Evolutionary conservation across 2,888 invertebrate species (phyloP).

Genomic region (Mimachlamys varia): DNA sequence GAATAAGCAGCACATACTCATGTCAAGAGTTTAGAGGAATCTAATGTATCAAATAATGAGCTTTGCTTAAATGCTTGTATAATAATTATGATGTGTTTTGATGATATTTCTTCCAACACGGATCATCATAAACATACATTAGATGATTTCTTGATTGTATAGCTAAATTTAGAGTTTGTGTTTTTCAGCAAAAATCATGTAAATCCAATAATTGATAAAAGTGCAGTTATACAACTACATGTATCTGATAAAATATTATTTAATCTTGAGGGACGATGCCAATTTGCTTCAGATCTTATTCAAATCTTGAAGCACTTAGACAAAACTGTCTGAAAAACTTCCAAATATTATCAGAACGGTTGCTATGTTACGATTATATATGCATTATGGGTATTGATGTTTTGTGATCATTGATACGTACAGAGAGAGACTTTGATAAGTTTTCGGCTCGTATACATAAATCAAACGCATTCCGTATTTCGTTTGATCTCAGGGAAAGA

Average conservation of each 20-base stretch:
- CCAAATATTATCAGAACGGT: neutral
- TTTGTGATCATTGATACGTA: neutral
- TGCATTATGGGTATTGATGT: neutral
- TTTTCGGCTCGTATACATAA: neutral
- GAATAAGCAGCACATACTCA: neutral
- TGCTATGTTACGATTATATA: neutral
- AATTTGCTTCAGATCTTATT: neutral
- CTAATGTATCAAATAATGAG: neutral
- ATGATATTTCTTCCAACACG: neutral
- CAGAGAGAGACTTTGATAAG: neutral
- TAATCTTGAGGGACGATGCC: neutral
- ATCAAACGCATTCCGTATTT: neutral
- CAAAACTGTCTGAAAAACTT: neutral
- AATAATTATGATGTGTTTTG: neutral
- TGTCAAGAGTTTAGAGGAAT: constrained; percentile 1
- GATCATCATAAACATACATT: neutral
- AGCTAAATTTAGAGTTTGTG: neutral
- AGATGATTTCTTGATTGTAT: neutral
- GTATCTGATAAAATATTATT: neutral
- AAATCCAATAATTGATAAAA: neutral
- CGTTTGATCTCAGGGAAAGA: neutral
- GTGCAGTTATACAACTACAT: no score
- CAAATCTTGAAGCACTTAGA: neutral
- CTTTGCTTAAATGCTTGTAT: neutral
- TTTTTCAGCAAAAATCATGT: neutral